These are phyloP conservation scores for Papilio protenor DNA, from an alignment of 2,888 invertebrate genomes.

Conservation along the genomic window DNA sequence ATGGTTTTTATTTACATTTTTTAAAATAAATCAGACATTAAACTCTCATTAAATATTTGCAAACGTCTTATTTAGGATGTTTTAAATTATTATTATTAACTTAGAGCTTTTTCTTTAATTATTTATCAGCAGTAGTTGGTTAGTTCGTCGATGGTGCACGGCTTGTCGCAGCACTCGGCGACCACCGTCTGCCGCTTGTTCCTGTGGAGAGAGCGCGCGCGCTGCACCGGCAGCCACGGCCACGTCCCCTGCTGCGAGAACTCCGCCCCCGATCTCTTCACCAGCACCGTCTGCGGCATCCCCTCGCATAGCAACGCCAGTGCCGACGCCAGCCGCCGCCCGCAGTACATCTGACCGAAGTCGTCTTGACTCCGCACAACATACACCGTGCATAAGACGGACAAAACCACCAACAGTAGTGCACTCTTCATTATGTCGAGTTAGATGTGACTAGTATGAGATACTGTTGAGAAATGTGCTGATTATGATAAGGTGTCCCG, in stretches of 20 bases:
- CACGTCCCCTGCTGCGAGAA: constrained; percentile 36
- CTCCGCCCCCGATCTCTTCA: constrained; percentile 44
- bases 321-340: constrained; percentile 46
- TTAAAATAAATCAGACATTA: constrained; percentile 3
- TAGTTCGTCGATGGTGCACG: constrained; percentile 54
- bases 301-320: constrained; percentile 48
- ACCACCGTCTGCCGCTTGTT: constrained; percentile 54
- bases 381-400: neutral
- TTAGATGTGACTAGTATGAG: constrained; percentile 1
- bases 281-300: constrained; percentile 21
- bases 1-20: neutral
- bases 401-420: constrained; percentile 6
- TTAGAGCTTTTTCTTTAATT: neutral
- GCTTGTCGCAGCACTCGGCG: constrained; percentile 58
- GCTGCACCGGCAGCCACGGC: constrained; percentile 52
- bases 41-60: neutral
- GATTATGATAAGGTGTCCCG: neutral
- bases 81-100: no score
- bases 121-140: constrained; percentile 51
- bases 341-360: constrained; percentile 30
- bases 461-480: constrained; percentile 14
- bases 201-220: constrained; percentile 49
- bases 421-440: constrained; percentile 20
- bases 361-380: neutral
- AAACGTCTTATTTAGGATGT: no score